Conservation (phyloP, 2,888 invertebrate genomes). For the Hemistola chrysoprasaria region DNA sequence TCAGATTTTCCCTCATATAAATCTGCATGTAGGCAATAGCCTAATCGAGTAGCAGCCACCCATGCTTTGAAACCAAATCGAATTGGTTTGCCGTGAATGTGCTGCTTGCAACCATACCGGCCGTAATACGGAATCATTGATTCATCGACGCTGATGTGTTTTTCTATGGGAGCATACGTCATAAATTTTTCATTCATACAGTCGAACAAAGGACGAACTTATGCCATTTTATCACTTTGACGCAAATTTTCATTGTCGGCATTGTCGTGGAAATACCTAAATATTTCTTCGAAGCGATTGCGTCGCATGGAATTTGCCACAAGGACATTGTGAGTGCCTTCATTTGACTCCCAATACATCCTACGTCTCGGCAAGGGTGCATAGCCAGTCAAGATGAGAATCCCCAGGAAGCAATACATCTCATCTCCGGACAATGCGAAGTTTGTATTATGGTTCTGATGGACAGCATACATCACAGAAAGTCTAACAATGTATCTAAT, state of each 20-base stretch:
- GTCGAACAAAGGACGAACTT: conserved; percentile 35
- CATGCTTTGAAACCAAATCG: too few relatives aligned
- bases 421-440: conserved; percentile 9
- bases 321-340: conserved; percentile 32
- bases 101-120: too few relatives aligned
- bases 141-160: too few relatives aligned
- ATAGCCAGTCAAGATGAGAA: conserved; percentile 39
- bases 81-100: too few relatives aligned
- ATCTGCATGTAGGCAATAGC: too few relatives aligned
- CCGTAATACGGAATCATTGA: too few relatives aligned
- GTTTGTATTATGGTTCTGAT: conserved; percentile 1
- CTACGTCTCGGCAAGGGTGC: conserved; percentile 28
- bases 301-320: conserved; percentile 26
- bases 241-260: conserved; percentile 32
- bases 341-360: conserved; percentile 33
- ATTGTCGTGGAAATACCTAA: conserved; percentile 37
- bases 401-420: conserved; percentile 24
- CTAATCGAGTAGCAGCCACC: too few relatives aligned
- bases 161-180: conserved; percentile 6
- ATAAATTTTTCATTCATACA: conserved; percentile 8
- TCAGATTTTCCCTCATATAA: too few relatives aligned
- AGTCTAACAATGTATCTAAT: conserved; percentile 3
- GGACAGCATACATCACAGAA: conserved; percentile 8
- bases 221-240: conserved; percentile 34
- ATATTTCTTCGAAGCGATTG: conserved; percentile 35